Conservation (phyloP, 2,113 vertebrate genomes). For the Perca fluviatilis region DNA sequence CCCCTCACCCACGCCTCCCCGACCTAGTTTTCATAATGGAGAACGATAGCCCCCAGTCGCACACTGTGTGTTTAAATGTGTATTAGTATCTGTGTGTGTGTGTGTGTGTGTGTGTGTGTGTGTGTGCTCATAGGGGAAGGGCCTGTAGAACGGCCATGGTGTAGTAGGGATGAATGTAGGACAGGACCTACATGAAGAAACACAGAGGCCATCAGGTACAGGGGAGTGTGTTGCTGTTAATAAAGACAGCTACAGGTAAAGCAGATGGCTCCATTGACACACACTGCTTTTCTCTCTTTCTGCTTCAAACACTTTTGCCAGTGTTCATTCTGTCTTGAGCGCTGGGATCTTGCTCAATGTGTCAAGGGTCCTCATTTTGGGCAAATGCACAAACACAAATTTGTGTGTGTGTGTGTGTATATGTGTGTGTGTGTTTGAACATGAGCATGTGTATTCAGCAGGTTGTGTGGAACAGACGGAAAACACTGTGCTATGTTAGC, state of each 20-base stretch:
- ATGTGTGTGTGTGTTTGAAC: conserved; percentile 13
- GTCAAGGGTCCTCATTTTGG: conserved; percentile 26
- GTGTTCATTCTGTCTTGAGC: neutral
- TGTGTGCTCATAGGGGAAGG: conserved; percentile 41
- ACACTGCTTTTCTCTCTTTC: neutral
- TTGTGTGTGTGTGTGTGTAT: neutral
- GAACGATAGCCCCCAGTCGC: conserved; percentile 82
- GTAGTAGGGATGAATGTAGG: conserved; percentile 71
- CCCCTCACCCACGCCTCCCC: conserved; percentile 75
- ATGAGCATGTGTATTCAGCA: conserved; percentile 62
- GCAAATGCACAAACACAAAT: neutral
- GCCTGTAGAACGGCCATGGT: conserved; percentile 42
- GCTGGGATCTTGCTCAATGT: neutral
- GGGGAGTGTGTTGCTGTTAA: conserved; percentile 37
- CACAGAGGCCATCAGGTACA: conserved; percentile 50
- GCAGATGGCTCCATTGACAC: conserved; percentile 51
- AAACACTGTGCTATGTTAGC: conserved; percentile 37
- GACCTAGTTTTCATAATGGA: conserved; percentile 87
- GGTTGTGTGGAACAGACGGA: conserved; percentile 54
- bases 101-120: conserved; percentile 45
- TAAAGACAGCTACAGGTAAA: conserved; percentile 59
- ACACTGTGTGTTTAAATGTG: conserved; percentile 26
- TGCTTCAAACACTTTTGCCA: conserved; percentile 23
- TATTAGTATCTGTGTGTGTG: conserved; percentile 33
- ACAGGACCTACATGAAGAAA: conserved; percentile 72